Evolutionary conservation across 1,140 invertebrate genomes (phyloP).

Genomic region (Eriocheir sinensis): DNA sequence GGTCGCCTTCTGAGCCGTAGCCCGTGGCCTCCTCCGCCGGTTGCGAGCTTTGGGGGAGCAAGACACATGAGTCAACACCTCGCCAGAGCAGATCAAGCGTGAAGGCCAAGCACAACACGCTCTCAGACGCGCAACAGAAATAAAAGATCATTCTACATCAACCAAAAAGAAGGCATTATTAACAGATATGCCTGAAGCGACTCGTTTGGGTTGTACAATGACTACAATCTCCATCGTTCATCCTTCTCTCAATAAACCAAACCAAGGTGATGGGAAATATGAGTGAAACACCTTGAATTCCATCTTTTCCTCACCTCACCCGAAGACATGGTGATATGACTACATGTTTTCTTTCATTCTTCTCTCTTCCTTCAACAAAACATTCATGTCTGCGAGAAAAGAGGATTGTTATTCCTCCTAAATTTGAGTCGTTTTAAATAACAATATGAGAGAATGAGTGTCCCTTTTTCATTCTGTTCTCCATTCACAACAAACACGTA

Average conservation of each 20-base stretch:
- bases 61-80: neutral
- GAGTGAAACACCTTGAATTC: neutral
- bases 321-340: no score
- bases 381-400: no score
- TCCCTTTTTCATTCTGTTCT: no score
- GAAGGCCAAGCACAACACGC: neutral
- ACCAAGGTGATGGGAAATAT: neutral
- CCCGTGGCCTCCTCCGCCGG: constrained; percentile 41
- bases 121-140: neutral
- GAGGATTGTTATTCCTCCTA: no score
- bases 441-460: no score
- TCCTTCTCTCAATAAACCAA: neutral
- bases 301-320: no score
- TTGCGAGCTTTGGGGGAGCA: constrained; percentile 18
- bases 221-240: no score
- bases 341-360: no score
- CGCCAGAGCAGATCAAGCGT: neutral
- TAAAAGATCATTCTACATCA: neutral
- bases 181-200: neutral
- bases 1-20: constrained; percentile 54
- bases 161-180: neutral
- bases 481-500: no score
- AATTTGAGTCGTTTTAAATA: no score
- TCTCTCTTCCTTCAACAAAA: no score
- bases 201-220: no score